Evolutionary conservation across 2,888 invertebrate species (phyloP).

Genomic region (Allygus modestus): DNA sequence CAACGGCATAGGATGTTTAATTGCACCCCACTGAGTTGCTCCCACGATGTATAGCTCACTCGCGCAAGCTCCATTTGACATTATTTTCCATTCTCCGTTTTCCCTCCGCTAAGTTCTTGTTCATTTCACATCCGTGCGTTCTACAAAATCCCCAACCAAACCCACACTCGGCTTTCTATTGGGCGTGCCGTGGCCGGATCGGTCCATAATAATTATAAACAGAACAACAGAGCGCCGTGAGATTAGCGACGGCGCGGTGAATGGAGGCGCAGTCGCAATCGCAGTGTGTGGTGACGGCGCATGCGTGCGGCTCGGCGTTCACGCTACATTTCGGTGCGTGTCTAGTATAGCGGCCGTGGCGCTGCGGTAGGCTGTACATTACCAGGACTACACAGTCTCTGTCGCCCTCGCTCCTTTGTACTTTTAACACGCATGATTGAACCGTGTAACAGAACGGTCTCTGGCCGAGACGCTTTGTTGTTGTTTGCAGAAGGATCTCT

Average conservation of each 20-base stretch:
- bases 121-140: too few relatives aligned
- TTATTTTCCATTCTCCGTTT: too few relatives aligned
- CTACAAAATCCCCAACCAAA: too few relatives aligned
- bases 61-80: too few relatives aligned
- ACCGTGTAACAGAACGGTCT: not conserved
- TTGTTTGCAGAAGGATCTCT: not conserved
- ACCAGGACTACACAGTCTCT: not conserved
- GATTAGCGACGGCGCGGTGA: conserved; percentile 1
- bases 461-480: too few relatives aligned
- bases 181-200: not conserved
- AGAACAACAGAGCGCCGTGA: not conserved
- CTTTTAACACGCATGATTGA: not conserved
- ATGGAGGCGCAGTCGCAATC: not conserved
- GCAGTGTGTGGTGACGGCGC: not conserved
- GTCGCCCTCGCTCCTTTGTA: not conserved
- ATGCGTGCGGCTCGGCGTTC: conserved; percentile 1
- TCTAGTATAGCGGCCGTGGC: not conserved
- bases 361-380: not conserved
- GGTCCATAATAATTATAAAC: not conserved
- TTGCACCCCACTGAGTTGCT: too few relatives aligned
- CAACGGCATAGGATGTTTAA: too few relatives aligned
- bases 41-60: too few relatives aligned
- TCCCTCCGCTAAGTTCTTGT: too few relatives aligned
- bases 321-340: not conserved
- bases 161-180: too few relatives aligned